These are phyloP conservation scores for Malurus melanocephalus DNA, from an alignment of 2,113 vertebrate species.

Conservation along the genomic window DNA sequence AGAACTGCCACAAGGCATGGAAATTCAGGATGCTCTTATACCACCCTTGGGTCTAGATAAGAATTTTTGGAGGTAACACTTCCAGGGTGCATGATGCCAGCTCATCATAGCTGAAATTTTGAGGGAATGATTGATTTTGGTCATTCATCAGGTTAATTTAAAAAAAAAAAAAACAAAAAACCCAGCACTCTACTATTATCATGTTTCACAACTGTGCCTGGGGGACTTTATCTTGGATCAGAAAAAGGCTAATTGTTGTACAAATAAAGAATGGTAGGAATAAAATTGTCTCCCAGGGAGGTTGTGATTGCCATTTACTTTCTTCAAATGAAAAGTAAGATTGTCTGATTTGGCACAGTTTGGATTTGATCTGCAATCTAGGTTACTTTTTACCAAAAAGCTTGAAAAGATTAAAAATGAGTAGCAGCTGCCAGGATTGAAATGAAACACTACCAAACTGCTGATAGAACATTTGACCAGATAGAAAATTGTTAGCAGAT, in stretches of 20 bases:
- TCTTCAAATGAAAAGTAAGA: not conserved
- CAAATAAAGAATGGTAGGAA: slow-evolving; percentile 14
- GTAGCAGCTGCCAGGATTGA: not conserved
- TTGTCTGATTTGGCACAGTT: slow-evolving; percentile 7
- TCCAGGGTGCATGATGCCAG: not conserved
- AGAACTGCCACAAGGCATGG: not conserved
- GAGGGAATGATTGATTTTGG: not conserved
- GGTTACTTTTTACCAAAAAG: not conserved
- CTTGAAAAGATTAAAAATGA: not conserved
- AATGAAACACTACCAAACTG: not conserved
- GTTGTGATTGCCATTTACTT: slow-evolving; percentile 16
- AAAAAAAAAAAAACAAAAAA: not conserved
- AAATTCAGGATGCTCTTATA: not conserved
- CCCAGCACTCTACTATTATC: not conserved
- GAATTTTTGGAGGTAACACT: not conserved
- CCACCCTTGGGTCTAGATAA: not conserved
- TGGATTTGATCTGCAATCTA: not conserved
- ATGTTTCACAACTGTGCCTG: slow-evolving; percentile 9
- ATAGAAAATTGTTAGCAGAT: not conserved
- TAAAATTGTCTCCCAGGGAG: not conserved
- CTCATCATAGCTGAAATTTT: not conserved
- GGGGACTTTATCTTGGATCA: slow-evolving; percentile 32
- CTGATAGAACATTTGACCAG: not conserved
- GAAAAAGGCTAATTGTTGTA: slow-evolving; percentile 24
- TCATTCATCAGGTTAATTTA: not conserved